Evolutionary conservation across 2,888 invertebrate species (phyloP).

Genomic region (Anthophora plumipes): DNA sequence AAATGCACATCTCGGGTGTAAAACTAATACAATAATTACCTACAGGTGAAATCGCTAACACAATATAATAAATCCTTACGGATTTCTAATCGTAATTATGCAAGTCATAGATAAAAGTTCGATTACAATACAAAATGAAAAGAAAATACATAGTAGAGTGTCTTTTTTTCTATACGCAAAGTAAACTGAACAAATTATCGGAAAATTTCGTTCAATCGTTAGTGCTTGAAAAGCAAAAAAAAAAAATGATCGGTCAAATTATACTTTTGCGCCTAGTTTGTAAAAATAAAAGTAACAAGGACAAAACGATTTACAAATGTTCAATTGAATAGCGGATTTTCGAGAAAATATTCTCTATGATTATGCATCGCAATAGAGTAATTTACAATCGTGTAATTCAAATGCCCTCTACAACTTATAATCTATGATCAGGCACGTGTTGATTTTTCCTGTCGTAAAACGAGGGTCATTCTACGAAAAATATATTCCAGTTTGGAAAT

Average conservation of each 20-base stretch:
- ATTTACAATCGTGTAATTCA: slow-evolving; percentile 52
- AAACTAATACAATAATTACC: slow-evolving; percentile 46
- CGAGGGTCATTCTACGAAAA: slow-evolving; percentile 52
- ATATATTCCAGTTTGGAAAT: slow-evolving; percentile 37
- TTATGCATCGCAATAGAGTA: slow-evolving; percentile 48
- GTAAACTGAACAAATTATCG: slow-evolving; percentile 20
- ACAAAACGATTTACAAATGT: slow-evolving; percentile 31
- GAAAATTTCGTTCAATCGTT: slow-evolving; percentile 7
- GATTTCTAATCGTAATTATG: slow-evolving; percentile 28
- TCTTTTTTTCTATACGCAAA: neutral
- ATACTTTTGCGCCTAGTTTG: slow-evolving; percentile 15
- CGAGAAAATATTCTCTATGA: slow-evolving; percentile 30
- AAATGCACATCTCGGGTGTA: slow-evolving; percentile 52
- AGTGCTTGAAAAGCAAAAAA: slow-evolving; percentile 9
- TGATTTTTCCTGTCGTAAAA: slow-evolving; percentile 64
- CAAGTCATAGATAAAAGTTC: slow-evolving; percentile 22
- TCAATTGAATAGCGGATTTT: slow-evolving; percentile 14
- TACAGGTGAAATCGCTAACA: slow-evolving; percentile 41
- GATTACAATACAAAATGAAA: slow-evolving; percentile 4
- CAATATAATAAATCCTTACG: slow-evolving; percentile 27
- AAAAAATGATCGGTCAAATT: slow-evolving; percentile 4
- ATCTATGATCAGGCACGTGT: slow-evolving; percentile 70
- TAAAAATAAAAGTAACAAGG: slow-evolving; percentile 19
- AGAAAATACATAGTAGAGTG: slow-evolving; percentile 2
- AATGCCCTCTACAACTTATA: slow-evolving; percentile 70